phyloP scores from a whole-genome alignment of 2,113 vertebrate genomes.

The Centrocercus urophasianus region DNA sequence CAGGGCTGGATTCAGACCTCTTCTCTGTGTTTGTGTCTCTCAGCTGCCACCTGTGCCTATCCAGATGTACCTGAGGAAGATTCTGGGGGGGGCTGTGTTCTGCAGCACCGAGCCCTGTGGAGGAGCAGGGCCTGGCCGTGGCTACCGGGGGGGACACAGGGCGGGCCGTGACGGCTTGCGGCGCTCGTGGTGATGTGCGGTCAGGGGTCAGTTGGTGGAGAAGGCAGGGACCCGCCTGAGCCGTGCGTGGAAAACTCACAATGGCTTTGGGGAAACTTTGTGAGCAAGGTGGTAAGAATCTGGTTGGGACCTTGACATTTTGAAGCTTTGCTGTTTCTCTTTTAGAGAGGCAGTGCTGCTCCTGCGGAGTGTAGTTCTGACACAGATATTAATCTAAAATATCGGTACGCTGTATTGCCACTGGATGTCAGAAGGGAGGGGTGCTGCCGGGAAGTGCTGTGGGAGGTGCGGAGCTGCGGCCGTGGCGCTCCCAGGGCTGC shows the following conservation, averaged over 20 bases:
- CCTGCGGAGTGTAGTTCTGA: neutral
- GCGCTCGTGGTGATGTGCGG: neutral
- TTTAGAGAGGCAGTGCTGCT: neutral
- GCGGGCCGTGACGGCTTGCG: neutral
- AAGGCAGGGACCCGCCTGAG: neutral
- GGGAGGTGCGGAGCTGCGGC: neutral
- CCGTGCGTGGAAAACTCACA: neutral
- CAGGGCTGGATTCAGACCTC: neutral
- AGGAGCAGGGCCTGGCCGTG: neutral
- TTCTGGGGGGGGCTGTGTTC: rapidly evolving
- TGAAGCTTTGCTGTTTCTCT: neutral
- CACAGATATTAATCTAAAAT: neutral
- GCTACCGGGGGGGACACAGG: too few relatives aligned
- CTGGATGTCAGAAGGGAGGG: neutral
- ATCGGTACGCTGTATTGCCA: neutral
- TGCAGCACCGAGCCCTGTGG: rapidly evolving
- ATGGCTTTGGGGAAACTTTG: neutral
- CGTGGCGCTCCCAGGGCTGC: too few relatives aligned
- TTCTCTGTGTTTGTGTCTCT: rapidly evolving
- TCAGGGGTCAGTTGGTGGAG: rapidly evolving
- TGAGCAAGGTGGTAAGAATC: neutral
- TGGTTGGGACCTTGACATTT: rapidly evolving
- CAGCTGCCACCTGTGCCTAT: rapidly evolving
- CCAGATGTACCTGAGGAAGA: rapidly evolving
- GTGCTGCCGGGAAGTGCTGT: slow-evolving; percentile 27